phyloP scores from a whole-genome alignment of 2,113 vertebrate species.

The Chunga burmeisteri region DNA sequence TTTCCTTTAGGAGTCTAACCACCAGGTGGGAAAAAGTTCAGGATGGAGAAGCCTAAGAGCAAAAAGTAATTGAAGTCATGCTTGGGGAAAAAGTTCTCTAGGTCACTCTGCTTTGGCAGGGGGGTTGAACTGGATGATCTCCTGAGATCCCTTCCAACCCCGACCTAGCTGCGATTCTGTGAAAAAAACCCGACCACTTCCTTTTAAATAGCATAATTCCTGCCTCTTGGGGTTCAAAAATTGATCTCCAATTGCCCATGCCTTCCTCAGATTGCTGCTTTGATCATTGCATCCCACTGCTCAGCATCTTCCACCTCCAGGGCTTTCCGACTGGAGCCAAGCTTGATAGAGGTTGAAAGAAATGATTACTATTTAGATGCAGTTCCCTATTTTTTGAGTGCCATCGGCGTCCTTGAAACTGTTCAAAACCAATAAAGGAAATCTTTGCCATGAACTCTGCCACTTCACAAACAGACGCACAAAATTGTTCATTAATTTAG shows the following conservation, averaged over 20 bases:
- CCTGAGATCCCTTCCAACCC: no score
- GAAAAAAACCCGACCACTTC: not conserved
- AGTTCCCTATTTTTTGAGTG: not conserved
- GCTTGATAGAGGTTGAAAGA: not conserved
- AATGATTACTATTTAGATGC: not conserved
- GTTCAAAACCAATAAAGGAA: not conserved
- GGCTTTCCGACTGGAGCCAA: not conserved
- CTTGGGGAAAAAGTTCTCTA: not conserved
- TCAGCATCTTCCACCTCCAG: not conserved
- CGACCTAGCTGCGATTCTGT: no score
- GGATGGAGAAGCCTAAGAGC: not conserved
- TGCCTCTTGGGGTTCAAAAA: not conserved
- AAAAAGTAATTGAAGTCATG: not conserved
- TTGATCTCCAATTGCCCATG: accelerated
- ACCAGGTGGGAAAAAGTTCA: not conserved
- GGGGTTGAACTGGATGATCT: no score
- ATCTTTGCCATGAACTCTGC: not conserved
- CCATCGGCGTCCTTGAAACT: not conserved
- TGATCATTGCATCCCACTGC: not conserved
- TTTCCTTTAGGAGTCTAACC: not conserved
- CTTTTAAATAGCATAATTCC: not conserved
- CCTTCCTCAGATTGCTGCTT: not conserved
- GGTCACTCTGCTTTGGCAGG: no score
- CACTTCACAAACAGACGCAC: not conserved
- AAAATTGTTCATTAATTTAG: not conserved